Conservation (phyloP, 2,113 vertebrate genomes). For the Gobio gobio region DNA sequence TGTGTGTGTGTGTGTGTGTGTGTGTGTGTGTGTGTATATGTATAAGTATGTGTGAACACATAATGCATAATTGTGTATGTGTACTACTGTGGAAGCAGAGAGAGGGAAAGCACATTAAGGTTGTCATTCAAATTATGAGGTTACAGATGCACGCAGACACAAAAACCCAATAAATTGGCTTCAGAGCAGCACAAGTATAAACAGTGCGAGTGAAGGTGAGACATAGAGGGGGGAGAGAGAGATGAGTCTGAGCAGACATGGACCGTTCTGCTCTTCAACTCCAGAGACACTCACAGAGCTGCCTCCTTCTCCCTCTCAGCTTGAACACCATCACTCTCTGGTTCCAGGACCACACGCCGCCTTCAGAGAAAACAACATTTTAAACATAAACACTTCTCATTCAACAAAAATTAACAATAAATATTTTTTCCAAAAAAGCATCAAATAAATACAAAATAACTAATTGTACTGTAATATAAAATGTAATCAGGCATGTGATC, state of each 20-base stretch:
- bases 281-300: slow-evolving; percentile 84
- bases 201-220: not conserved
- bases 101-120: not conserved
- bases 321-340: slow-evolving; percentile 87
- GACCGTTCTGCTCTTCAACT: not conserved
- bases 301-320: slow-evolving; percentile 92
- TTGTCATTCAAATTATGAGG: slow-evolving; percentile 2
- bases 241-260: not conserved
- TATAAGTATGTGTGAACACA: no score
- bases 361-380: slow-evolving; percentile 66
- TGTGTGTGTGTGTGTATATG: no score
- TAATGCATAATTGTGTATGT: not conserved
- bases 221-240: not conserved
- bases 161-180: slow-evolving; percentile 19
- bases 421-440: no score
- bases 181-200: not conserved
- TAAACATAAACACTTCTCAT: not conserved
- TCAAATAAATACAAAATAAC: not conserved
- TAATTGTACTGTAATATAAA: not conserved
- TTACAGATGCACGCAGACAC: slow-evolving; percentile 31
- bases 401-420: not conserved
- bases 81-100: not conserved
- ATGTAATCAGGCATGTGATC: no score
- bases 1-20: no score
- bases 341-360: slow-evolving; percentile 89